These are phyloP conservation scores for Lysandra bellargus DNA, from an alignment of 2,888 invertebrate species.

Conservation along the genomic window DNA sequence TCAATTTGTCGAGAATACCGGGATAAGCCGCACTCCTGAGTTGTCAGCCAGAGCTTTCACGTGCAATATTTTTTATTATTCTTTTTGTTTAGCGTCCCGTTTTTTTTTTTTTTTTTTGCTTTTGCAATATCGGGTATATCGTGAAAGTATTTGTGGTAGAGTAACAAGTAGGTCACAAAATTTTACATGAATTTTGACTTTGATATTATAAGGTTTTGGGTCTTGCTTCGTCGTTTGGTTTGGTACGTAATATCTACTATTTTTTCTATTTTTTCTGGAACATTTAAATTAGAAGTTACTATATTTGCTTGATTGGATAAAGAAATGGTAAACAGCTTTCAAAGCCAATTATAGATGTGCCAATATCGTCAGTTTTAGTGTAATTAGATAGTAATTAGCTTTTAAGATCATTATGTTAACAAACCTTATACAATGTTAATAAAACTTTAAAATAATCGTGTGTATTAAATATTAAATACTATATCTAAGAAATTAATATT, in stretches of 20 bases:
- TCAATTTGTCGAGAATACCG: slow-evolving; percentile 22
- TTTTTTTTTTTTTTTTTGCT: neutral
- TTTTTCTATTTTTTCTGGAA: neutral
- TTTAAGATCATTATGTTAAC: neutral
- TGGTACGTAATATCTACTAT: neutral
- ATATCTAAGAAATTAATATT: neutral
- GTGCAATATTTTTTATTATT: slow-evolving; percentile 20
- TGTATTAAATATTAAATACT: too few relatives aligned
- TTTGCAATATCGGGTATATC: neutral
- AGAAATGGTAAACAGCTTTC: neutral
- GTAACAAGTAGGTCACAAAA: too few relatives aligned
- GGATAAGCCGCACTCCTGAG: slow-evolving; percentile 25
- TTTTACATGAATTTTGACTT: neutral
- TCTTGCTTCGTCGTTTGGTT: too few relatives aligned
- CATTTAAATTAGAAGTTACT: neutral
- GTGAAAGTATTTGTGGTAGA: neutral
- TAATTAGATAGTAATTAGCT: neutral
- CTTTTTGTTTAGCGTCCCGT: neutral
- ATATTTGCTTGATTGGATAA: neutral
- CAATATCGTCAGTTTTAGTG: slow-evolving; percentile 9
- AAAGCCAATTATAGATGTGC: neutral
- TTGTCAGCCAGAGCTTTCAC: slow-evolving; percentile 14
- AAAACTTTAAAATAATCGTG: too few relatives aligned
- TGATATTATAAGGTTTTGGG: neutral
- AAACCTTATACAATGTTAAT: neutral